phyloP scores from a whole-genome alignment of 2,888 invertebrate genomes.

The Erynnis tages region DNA sequence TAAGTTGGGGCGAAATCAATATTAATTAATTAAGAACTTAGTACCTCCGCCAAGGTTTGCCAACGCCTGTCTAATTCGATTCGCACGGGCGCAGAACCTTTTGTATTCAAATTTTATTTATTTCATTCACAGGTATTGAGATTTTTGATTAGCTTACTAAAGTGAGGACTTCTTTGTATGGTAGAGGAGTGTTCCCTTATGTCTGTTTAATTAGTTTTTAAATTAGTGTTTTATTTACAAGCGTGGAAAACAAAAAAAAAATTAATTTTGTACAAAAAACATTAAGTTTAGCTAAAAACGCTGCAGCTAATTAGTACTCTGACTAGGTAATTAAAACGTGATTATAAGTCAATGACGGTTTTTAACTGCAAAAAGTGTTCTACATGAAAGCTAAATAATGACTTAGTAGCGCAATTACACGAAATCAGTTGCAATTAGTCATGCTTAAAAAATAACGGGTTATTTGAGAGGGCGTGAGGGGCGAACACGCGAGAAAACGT shows the following conservation, averaged over 20 bases:
- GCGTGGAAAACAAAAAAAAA: too few relatives aligned
- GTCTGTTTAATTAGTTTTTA: too few relatives aligned
- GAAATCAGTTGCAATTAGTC: slow-evolving; percentile 24
- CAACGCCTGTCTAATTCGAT: slow-evolving; percentile 14
- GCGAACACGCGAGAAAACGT: slow-evolving; percentile 62
- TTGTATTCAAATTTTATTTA: slow-evolving; percentile 9
- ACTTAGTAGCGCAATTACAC: slow-evolving; percentile 19
- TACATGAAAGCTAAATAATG: slow-evolving; percentile 12
- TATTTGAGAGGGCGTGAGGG: slow-evolving; percentile 47
- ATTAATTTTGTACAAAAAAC: too few relatives aligned
- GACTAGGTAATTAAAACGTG: background rate
- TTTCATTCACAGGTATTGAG: slow-evolving; percentile 1
- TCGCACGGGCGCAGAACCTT: background rate
- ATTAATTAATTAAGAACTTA: slow-evolving; percentile 32
- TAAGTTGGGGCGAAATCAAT: slow-evolving; percentile 48
- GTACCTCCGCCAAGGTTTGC: slow-evolving; percentile 18
- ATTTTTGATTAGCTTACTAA: background rate
- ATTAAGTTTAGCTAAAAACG: too few relatives aligned
- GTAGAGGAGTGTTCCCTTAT: too few relatives aligned
- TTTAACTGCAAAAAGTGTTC: background rate
- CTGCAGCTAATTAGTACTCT: too few relatives aligned
- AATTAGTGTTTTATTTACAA: too few relatives aligned
- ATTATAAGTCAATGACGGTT: background rate
- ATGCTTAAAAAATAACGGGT: slow-evolving; percentile 26
- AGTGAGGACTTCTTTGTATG: background rate